Conservation (phyloP, 2,797 vertebrate species). For the Crocodylus rhombifer region DNA sequence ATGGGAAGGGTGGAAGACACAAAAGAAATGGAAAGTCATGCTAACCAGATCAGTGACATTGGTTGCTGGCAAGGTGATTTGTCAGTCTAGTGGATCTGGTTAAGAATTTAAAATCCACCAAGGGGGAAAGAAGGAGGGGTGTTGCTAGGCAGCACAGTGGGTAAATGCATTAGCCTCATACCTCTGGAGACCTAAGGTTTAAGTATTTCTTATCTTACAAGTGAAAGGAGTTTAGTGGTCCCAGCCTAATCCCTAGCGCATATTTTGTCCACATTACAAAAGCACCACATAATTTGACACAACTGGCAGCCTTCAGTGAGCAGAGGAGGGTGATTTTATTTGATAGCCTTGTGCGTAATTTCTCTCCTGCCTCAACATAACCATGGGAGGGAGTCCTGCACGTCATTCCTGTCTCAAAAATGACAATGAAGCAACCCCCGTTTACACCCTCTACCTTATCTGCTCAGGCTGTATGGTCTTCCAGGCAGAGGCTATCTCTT, state of each 20-base stretch:
- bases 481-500: neutral
- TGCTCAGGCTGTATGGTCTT: neutral
- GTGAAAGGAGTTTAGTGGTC: neutral
- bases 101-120: neutral
- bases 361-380: conserved; percentile 4
- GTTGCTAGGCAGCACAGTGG: neutral
- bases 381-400: neutral
- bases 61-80: neutral
- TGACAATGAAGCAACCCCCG: neutral
- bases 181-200: neutral
- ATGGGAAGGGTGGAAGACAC: fast-evolving
- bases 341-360: conserved; percentile 34
- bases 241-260: neutral
- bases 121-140: neutral
- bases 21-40: neutral
- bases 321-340: neutral
- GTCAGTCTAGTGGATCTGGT: neutral
- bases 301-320: neutral
- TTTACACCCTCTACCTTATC: conserved; percentile 25
- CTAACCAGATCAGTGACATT: neutral
- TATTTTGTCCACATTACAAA: neutral
- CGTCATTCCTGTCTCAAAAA: conserved; percentile 31
- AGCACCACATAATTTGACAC: neutral
- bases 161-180: fast-evolving
- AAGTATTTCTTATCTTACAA: neutral